Conservation (phyloP, 2,888 invertebrate species). For the Epiblema foenella region DNA sequence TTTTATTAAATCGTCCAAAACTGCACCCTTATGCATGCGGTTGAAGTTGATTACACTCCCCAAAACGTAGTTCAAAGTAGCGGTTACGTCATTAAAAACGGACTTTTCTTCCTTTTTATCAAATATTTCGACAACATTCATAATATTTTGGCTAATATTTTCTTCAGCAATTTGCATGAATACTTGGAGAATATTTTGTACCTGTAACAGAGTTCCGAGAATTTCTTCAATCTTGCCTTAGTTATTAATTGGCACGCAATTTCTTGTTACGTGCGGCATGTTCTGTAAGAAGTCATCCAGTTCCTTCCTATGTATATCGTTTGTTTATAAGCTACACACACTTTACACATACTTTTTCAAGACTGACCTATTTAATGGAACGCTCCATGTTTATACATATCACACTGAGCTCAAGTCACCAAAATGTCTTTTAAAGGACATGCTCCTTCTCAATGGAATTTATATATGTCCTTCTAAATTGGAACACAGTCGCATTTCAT, state of each 20-base stretch:
- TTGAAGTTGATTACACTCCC: conserved; percentile 18
- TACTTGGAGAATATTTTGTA: conserved; percentile 43
- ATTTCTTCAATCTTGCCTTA: neutral
- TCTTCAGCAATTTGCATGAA: conserved; percentile 49
- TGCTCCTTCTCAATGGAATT: no score
- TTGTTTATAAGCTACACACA: neutral
- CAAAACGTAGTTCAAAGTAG: conserved; percentile 14
- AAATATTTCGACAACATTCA: conserved; percentile 45
- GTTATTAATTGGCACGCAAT: neutral
- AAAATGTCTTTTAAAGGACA: no score
- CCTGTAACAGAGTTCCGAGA: conserved; percentile 44
- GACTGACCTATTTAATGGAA: neutral
- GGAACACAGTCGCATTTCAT: no score
- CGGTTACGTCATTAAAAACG: conserved; percentile 23
- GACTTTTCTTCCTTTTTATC: conserved; percentile 39
- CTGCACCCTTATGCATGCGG: conserved; percentile 34
- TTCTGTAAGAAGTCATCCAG: neutral
- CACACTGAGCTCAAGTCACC: neutral
- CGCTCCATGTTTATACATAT: neutral
- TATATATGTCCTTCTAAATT: no score
- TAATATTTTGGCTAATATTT: conserved; percentile 44
- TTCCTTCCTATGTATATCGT: neutral
- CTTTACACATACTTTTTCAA: neutral
- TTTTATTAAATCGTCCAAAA: conserved; percentile 29
- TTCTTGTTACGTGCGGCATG: neutral